Evolutionary conservation across 1,140 invertebrate species (phyloP).

Genomic region (Nautilus pompilius): DNA sequence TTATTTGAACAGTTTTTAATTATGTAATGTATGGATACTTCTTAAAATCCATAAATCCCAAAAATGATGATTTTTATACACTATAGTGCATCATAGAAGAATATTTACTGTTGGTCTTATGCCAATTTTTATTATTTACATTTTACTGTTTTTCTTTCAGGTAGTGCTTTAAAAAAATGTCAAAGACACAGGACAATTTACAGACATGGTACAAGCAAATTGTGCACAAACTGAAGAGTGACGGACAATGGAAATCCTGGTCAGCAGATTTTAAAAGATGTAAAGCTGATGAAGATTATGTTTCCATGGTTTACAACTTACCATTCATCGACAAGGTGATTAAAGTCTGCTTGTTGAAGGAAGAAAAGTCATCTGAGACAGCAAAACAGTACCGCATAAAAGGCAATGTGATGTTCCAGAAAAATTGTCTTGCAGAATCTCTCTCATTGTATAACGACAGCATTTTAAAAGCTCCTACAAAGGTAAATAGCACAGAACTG

Average conservation of each 20-base stretch:
- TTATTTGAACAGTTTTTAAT: no score
- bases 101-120: no score
- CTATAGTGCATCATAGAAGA: no score
- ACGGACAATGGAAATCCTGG: not conserved
- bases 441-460: slow-evolving; percentile 71
- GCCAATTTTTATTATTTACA: no score
- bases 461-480: slow-evolving; percentile 44
- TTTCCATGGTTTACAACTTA: slow-evolving; percentile 34
- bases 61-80: no score
- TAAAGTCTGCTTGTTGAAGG: slow-evolving; percentile 22
- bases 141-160: no score
- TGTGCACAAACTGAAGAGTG: no score
- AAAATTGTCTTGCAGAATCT: slow-evolving; percentile 72
- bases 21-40: no score
- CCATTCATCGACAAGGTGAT: slow-evolving; percentile 33
- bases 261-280: slow-evolving; percentile 19
- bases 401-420: slow-evolving; percentile 76
- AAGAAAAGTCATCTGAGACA: slow-evolving; percentile 63
- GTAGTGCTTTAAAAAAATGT: no score
- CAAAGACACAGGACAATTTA: no score
- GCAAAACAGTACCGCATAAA: slow-evolving; percentile 68
- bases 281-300: slow-evolving; percentile 38
- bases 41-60: no score
- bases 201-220: no score
- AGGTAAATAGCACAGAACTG: slow-evolving; percentile 58